Conservation (phyloP, 2,888 invertebrate species). For the Orthosia incerta region DNA sequence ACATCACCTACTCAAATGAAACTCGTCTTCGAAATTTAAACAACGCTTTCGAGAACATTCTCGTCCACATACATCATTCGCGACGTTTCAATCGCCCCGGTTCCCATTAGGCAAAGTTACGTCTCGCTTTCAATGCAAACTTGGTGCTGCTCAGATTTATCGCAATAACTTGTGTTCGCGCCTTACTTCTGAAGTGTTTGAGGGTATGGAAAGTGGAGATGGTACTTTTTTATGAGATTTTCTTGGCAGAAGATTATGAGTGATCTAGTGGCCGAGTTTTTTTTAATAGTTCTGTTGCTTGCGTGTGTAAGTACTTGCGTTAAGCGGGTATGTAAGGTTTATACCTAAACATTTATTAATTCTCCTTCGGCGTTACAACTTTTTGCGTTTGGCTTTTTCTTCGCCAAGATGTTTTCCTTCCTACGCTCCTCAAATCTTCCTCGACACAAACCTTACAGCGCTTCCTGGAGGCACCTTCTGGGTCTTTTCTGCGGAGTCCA, state of each 20-base stretch:
- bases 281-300: neutral
- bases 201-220: constrained; percentile 32
- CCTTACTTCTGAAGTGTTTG: constrained; percentile 53
- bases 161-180: constrained; percentile 72
- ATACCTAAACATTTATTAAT: too few relatives aligned
- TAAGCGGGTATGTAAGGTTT: too few relatives aligned
- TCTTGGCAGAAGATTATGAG: neutral
- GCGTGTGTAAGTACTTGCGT: too few relatives aligned
- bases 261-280: neutral
- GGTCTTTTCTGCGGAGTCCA: too few relatives aligned
- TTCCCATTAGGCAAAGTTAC: constrained; percentile 76
- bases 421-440: too few relatives aligned
- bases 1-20: constrained; percentile 47
- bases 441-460: too few relatives aligned
- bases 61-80: constrained; percentile 67
- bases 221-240: constrained; percentile 30
- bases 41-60: constrained; percentile 37
- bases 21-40: constrained; percentile 30
- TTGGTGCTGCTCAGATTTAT: constrained; percentile 78
- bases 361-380: too few relatives aligned
- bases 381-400: too few relatives aligned
- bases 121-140: constrained; percentile 78
- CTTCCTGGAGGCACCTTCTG: too few relatives aligned
- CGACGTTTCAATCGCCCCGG: constrained; percentile 71
- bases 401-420: too few relatives aligned